These are phyloP conservation scores for Tachysurus fulvidraco DNA, from an alignment of 2,113 vertebrate genomes.

Conservation along the genomic window DNA sequence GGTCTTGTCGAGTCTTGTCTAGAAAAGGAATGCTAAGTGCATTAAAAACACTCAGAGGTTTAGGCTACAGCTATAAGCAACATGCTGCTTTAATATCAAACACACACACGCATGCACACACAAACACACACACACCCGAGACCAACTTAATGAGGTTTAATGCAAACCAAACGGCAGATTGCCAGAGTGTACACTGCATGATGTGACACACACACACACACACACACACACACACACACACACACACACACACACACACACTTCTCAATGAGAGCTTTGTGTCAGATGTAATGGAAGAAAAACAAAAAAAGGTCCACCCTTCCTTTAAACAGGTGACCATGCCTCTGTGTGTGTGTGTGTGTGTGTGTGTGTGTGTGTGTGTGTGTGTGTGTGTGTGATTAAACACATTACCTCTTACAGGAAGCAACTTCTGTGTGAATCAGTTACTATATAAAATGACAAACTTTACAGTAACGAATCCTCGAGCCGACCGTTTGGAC, in stretches of 20 bases:
- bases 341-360: too few relatives aligned
- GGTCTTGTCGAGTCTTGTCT: constrained; percentile 37
- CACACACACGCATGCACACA: constrained; percentile 16
- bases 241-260: constrained; percentile 9
- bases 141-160: constrained; percentile 13
- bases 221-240: constrained; percentile 1
- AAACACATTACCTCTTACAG: background rate
- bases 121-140: background rate
- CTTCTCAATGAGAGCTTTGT: constrained; percentile 39
- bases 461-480: too few relatives aligned
- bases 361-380: too few relatives aligned
- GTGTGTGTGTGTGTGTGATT: background rate
- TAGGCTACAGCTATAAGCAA: background rate
- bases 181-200: background rate
- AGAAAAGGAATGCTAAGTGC: constrained; percentile 26
- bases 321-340: constrained; percentile 1
- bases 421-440: background rate
- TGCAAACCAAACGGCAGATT: constrained; percentile 15
- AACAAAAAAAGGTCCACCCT: background rate
- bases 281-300: constrained; percentile 33
- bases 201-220: constrained; percentile 1
- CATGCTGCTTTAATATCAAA: constrained; percentile 12
- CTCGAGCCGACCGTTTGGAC: too few relatives aligned
- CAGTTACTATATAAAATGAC: background rate
- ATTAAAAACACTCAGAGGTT: background rate